Evolutionary conservation across 1,140 invertebrate genomes (phyloP).

Genomic region (Acyrthosiphon pisum): DNA sequence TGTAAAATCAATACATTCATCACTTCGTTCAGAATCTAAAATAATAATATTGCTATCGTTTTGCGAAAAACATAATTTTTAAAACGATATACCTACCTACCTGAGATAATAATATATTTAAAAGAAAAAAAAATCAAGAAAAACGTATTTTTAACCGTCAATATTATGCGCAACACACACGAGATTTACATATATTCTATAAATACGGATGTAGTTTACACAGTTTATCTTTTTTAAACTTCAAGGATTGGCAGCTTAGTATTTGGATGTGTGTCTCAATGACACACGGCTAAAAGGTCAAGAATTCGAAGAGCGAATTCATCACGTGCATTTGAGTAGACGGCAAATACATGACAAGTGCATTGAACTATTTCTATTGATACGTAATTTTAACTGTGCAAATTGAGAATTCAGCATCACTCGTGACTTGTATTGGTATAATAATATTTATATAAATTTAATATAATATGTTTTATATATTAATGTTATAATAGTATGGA

Average conservation of each 20-base stretch:
- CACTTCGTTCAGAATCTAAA: no score
- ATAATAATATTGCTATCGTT: background rate
- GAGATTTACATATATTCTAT: conserved; percentile 16
- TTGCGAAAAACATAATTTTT: background rate
- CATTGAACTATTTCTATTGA: background rate
- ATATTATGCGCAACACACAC: background rate
- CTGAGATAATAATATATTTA: background rate
- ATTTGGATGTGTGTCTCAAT: background rate
- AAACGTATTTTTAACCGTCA: background rate
- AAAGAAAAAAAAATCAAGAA: background rate
- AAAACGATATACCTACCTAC: background rate
- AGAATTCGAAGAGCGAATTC: conserved; percentile 19
- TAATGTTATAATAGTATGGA: no score
- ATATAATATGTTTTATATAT: no score
- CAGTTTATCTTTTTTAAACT: background rate
- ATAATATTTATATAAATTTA: no score
- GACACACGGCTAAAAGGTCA: conserved; percentile 22
- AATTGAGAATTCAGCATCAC: background rate
- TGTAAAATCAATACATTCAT: no score
- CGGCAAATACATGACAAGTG: background rate
- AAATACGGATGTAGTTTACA: conserved; percentile 1
- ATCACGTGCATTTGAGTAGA: background rate
- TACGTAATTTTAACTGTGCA: background rate
- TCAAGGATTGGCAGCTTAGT: conserved; percentile 26
- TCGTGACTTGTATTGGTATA: no score